Base-by-base conservation (phyloP, 2,113 vertebrate species). In the Podiceps cristatus region DNA sequence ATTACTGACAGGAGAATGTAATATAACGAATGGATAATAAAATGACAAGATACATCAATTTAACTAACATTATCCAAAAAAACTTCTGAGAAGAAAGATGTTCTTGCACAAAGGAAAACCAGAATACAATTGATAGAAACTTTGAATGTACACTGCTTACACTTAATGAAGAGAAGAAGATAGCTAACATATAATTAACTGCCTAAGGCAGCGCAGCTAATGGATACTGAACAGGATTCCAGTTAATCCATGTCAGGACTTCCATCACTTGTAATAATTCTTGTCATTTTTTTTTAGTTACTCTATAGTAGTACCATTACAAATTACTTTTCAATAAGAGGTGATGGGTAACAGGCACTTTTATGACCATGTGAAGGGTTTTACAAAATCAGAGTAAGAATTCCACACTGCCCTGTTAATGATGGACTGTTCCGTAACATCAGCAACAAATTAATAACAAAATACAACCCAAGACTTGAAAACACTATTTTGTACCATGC, bases 291-390 rank as follows among this genome's bases (percentile, higher is more conserved):
- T 71, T 71, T 94, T 75, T 33, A 73, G 53, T 91, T 64, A 60
- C 47, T 84, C 58, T 42, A 58, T 45, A 87, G 42, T 25, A 82
- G 53, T 90, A 93, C 82, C 79, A 72, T 82, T 78, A 69, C 72
- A 60, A 86, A 91, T 84, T 75, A 82, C 62, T 81, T 93, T 84
- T 75, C 58, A 45, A 1, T 60, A 73, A 85, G 37, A 87, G 87
- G 93, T 94, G 93, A 95, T 86, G 81, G 85, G 77, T 84, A 94
- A 94, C 82, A 94, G 96, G 95, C 95, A 95, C 96, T 92, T 96
- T 77, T 80, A 62, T 81, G 82, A 49, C 50, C 10, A 37, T 12
- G 17, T 42, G 82, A 91, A 77, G 53, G 33, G 45, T 42, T 86
- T 92, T 90, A 81, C 42, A 78, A 82, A 93, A 77, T 35, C 72